Percentiles rank a stretch among this genome's conserved stretches.
These are phyloP conservation scores for Buceros bicornis DNA, from an alignment of 2,797 vertebrate genomes.

Conservation along the genomic window DNA sequence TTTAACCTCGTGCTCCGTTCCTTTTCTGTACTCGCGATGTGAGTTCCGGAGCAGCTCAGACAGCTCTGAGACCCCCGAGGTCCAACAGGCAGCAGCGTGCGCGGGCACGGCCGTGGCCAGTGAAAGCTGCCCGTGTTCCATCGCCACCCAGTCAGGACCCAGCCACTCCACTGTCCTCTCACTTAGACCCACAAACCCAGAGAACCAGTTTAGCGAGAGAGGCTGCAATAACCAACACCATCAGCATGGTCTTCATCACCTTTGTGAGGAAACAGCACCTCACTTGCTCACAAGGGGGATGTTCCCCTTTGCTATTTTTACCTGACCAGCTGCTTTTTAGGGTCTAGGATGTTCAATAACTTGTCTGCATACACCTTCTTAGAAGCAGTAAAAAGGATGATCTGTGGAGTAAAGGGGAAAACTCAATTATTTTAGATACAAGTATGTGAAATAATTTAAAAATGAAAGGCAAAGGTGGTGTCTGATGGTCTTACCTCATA, in stretches of 20 bases:
- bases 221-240: too few relatives aligned
- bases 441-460: not conserved
- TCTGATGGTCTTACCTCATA: conserved; percentile 89
- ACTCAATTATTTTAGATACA: conserved; percentile 40
- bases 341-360: conserved; percentile 98
- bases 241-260: not conserved
- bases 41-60: not conserved
- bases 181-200: too few relatives aligned
- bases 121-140: too few relatives aligned
- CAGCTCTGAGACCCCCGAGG: not conserved
- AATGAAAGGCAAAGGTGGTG: not conserved
- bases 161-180: too few relatives aligned
- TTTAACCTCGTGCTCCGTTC: not conserved
- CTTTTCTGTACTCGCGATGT: not conserved
- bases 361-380: conserved; percentile 99
- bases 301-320: conserved; percentile 66
- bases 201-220: too few relatives aligned
- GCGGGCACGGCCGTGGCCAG: too few relatives aligned
- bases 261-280: not conserved
- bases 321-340: conserved; percentile 99
- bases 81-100: too few relatives aligned
- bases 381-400: conserved; percentile 99
- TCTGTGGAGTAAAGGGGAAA: conserved; percentile 82
- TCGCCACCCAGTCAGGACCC: too few relatives aligned
- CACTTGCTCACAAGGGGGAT: conserved; percentile 4